Evolutionary conservation across 2,113 vertebrate genomes (phyloP), one percentile per base, ranked within the genome.

Genomic region (Microcebus murinus): DNA sequence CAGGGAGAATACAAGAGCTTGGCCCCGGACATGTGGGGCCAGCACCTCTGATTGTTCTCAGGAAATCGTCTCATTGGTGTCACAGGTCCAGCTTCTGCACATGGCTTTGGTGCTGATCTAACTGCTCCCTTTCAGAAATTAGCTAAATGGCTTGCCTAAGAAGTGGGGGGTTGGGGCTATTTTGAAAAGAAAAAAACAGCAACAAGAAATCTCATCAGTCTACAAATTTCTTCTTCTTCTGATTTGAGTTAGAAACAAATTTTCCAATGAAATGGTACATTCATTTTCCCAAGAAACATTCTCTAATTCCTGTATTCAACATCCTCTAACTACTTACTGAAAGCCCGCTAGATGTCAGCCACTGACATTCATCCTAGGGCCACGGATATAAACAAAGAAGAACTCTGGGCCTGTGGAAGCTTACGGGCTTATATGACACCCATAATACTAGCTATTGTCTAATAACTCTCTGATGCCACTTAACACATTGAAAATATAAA

Each of bases 201-300:
- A 92, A 77, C 23, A 21, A 67, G 80, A 50, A 48, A 76, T 1
- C 21, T 31, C 59, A 29, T 4, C 48, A 23, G 18, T 88, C 65
- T 65, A 74, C 84, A 95, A 21, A 76, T 48, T 39, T 93, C 65
- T 36, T 52, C 76, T 45, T 91, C 71, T 34, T 52, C 67, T 77
- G 36, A 86, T 55, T 20, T 63, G 70, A 15, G 6, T 71, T 79
- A 68, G 71, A 91, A 93, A 61, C 4, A 92, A 82, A 86, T 50
- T 86, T 8, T 65, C 63, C 65, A 85, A 80, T 57, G 27, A 97
- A 91, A 88, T 88, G 10, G 21, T 29, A 45, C 15, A n/a, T 85
- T 91, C 8, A 34, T 63, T 85, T 31, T 79, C 27, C n/a, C n/a
- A 87, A 52, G 31, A 79, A 94, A 87, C 13, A 65, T 39, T 63